Evolutionary conservation across 2,113 vertebrate genomes (phyloP), one percentile per base, ranked within the genome.

Genomic region (Pomatorhinus ruficollis): DNA sequence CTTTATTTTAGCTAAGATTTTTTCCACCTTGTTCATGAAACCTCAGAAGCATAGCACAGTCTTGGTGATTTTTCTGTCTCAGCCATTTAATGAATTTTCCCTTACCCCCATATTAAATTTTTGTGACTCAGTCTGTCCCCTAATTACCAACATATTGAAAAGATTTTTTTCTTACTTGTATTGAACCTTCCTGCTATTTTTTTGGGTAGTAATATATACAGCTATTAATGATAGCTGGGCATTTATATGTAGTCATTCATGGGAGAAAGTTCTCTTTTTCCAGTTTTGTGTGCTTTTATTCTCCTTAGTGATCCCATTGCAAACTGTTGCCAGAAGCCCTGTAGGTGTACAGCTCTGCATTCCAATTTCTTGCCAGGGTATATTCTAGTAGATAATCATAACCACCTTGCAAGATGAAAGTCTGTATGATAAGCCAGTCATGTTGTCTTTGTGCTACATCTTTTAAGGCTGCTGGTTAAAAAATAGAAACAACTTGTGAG

Each of bases 1-100:
- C 69, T 91, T 89, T 61, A 89, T 78, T 95, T 92, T 59, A 89
- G 77, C 65, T 56, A 69, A 78, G 77, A 76, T 85, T 92, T 96
- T 95, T 95, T 84, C 83, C 84, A 72, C 78, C 81, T 91, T 79
- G 21, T 79, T 79, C 81, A 40, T 3, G 4, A 87, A 95, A 87
- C 70, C 86, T 84, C 72, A 68, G 31, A 86, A 94, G 20, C 56
- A 28, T 35, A 93, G 52, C 47, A 25, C 12, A 82, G 60, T 61
- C 42, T 59, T 44, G 42, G 74, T 6, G 28, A 60, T 47, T 86
- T 1, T 20, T 76, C 57, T 91, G 53, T 91, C 60, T 89, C 87
- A 49, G 77, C 23, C 17, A 89, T 83, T 68, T 75, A 61, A 89
- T 57, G 40, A 87, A 64, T 92, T 96, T 90, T 87, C 44, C 56